Evolutionary conservation across 2,113 vertebrate genomes (phyloP).

Genomic region (Bos taurus): DNA sequence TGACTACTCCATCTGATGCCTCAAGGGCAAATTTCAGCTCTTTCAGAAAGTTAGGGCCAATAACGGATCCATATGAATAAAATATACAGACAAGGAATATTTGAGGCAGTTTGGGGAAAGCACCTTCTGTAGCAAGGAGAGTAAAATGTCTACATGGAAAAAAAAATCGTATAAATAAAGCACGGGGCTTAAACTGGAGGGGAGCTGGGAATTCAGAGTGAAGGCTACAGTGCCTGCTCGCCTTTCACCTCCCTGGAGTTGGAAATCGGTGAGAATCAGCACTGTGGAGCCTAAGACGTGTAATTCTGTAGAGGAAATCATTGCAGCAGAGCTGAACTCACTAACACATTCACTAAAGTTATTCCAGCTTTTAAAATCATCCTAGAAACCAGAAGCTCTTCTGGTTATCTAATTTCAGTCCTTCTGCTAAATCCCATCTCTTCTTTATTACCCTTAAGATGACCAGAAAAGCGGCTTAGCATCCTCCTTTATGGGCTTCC

Average conservation of each 20-base stretch:
- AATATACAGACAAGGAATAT: constrained; percentile 75
- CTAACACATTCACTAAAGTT: neutral
- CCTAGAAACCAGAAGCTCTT: neutral
- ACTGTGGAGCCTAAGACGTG: neutral
- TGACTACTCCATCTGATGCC: constrained; percentile 87
- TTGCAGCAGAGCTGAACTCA: neutral
- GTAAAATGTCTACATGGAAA: constrained; percentile 61
- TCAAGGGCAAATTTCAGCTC: constrained; percentile 85
- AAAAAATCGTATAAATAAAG: constrained; percentile 47
- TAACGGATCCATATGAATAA: constrained; percentile 77
- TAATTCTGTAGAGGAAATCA: neutral
- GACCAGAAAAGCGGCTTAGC: neutral
- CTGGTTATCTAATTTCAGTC: neutral
- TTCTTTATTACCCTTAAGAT: neutral
- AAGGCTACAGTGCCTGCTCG: neutral
- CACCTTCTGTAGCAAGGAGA: constrained; percentile 58
- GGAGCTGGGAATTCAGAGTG: neutral
- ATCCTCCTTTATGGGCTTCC: neutral
- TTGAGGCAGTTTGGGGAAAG: constrained; percentile 68
- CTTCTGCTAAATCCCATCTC: neutral
- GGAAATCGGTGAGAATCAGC: neutral
- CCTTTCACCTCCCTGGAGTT: neutral
- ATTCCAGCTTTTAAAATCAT: neutral
- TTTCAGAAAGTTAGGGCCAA: constrained; percentile 77
- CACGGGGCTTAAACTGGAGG: constrained; percentile 8